Evolutionary conservation across 2,797 vertebrate species (phyloP), one percentile per base, ranked within the genome.

Genomic region (Propithecus perrieri): DNA sequence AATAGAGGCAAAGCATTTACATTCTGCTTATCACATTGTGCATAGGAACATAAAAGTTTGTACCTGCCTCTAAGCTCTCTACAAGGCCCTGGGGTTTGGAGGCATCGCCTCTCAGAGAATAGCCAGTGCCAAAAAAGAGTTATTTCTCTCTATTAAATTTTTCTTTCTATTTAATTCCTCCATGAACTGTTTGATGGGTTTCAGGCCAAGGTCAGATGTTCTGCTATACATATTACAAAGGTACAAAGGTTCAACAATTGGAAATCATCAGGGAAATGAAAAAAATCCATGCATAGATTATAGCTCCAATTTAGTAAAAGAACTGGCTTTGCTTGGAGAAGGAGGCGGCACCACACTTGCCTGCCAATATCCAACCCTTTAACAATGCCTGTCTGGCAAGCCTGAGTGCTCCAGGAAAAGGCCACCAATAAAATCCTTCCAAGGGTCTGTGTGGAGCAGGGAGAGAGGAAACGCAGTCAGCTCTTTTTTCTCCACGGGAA

Each of bases 381-480:
- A 93, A 91, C 71, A 78, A 65, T 71, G 93, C 26, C 67, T 78
- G 59, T 83, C 90, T 96, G 94, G 92, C 69, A 81, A 85, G 80
- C 55, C 43, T 46, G 48, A 59, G 30, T 13, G 59, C 61, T 94
- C 67, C 30, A 90, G 90, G 72, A 80, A 93, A 93, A 94, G 63
- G 85, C 61, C 87, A 95, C 65, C 92, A 96, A 81, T 53, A 94
- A 88, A 92, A 89, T 96, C 61, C 38, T 95, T 94, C 90, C 65
- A 75, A 93, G 67, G 89, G 94, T 89, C 76, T 88, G 28, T 13
- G 41, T 41, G 38, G 85, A 95, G 85, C 2, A 0, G 50, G 35
- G 75, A 94, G 94, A 95, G 57, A 97, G 75, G 71, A 94, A 94
- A 93, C 55, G 33, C 20, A 95, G 92, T 96, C 86, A 97, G 86